Base-by-base conservation (phyloP, 2,113 vertebrate genomes). In the Muntiacus muntjak region DNA sequence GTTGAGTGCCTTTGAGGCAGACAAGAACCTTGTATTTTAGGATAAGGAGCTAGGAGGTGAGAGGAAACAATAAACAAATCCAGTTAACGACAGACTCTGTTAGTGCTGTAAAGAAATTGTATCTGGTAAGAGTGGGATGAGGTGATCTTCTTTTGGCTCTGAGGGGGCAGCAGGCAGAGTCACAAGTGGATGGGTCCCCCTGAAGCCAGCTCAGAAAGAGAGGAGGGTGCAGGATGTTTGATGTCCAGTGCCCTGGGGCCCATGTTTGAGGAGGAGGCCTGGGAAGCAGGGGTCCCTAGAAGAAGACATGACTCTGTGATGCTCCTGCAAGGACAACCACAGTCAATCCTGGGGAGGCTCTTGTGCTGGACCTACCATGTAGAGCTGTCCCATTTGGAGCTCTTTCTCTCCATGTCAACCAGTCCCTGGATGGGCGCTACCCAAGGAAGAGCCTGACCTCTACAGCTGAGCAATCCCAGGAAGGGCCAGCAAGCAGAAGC, bases 281-380 rank as follows among this genome's bases (percentile, higher is more conserved):
- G 47, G 81, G 28, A 94, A 28, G 36, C 33, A 55, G 16, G 3
- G 6, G 12, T 15, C 0, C 4, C 17, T 30, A 58, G 25, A 86
- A 2, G 1, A 57, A n/a, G 40, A 54, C 1, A 3, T 25, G 6
- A 0, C 13, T 33, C 19, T 78, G 12, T 4, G 14, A 2, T 19
- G 3, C 25, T 58, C 36, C 30, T 15, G 58, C 33, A 21, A 23
- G 30, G 52, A 21, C 19, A 45, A 36, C 7, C 5, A 1, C 52
- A 26, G 62, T 9, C 26, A 26, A 36, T 6, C n/a, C 1, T 2
- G 17, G 26, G 50, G n/a, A 19, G 23, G 45, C 36, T 6, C 13
- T 2, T 2, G 28, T 50, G 12, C 0, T 12, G 3, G 28, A n/a
- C 23, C 2, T 4, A 21, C 14, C 28, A 7, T 1, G 40, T 9